A percentile compares a stretch with the other conserved stretches of the same genome.
These are phyloP conservation scores for Anguilla pacifica DNA, from an alignment of 2,797 vertebrate species.

Conservation along the genomic window DNA sequence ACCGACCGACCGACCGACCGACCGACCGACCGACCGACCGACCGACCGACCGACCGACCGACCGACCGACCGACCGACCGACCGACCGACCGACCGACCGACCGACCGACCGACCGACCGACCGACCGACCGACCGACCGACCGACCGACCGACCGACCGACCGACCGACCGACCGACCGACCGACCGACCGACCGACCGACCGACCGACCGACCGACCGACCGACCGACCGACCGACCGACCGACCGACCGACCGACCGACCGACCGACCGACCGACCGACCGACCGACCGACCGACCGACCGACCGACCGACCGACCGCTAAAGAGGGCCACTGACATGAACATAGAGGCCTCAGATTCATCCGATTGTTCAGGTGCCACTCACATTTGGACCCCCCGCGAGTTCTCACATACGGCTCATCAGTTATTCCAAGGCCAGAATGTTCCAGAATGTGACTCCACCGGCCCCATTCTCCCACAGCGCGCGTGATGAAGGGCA, in stretches of 20 bases:
- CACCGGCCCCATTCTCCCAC: background rate
- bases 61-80: no score
- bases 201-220: no score
- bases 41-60: background rate
- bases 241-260: no score
- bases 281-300: background rate
- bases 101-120: no score
- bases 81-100: background rate
- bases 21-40: no score
- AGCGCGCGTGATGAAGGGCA: background rate
- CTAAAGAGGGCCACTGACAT: background rate
- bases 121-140: background rate
- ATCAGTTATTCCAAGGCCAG: background rate
- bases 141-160: background rate
- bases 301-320: no score
- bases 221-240: background rate
- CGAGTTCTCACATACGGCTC: background rate
- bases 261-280: no score
- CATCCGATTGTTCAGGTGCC: background rate
- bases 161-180: no score
- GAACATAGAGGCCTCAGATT: background rate
- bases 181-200: background rate
- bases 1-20: no score
- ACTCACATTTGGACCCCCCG: background rate
- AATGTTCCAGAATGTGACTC: background rate